A percentile compares a stretch with the other conserved stretches of the same genome.
phyloP scores from a whole-genome alignment of 2,113 vertebrate genomes.

The Astur gentilis region DNA sequence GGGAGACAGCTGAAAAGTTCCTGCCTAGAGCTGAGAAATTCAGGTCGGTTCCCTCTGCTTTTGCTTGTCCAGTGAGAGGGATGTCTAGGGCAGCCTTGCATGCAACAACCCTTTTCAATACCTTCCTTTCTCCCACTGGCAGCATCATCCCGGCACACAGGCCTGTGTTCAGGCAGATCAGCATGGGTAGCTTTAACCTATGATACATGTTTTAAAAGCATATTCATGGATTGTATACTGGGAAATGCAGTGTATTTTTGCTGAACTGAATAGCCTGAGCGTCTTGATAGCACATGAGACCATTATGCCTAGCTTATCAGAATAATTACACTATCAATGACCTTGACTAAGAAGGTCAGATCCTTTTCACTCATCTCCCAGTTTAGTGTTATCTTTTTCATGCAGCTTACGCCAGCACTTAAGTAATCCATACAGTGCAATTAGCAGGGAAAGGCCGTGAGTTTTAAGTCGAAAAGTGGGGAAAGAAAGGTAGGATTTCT shows the following conservation, averaged over 20 bases:
- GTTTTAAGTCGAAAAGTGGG: conserved; percentile 19
- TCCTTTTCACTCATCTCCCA: conserved; percentile 54
- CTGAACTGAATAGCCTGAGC: background rate
- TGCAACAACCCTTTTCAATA: background rate
- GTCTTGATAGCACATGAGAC: conserved; percentile 36
- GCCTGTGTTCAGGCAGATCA: background rate
- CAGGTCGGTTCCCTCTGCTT: background rate
- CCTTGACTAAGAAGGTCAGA: conserved; percentile 67
- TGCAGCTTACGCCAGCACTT: conserved; percentile 27
- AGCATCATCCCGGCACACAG: background rate
- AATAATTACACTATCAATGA: conserved; percentile 69
- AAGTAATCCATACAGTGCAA: conserved; percentile 64
- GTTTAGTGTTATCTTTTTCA: conserved; percentile 68
- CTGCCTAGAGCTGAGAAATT: background rate
- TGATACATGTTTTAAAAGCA: background rate
- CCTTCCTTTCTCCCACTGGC: background rate
- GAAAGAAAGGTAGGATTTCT: conserved; percentile 19
- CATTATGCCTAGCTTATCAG: conserved; percentile 47
- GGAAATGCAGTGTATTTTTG: conserved; percentile 3
- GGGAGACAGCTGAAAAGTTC: background rate
- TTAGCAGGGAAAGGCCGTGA: conserved; percentile 49
- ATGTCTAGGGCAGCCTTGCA: background rate
- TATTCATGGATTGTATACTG: background rate
- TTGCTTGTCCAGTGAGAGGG: background rate
- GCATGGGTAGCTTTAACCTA: background rate